Evolutionary conservation across 2,113 vertebrate species (phyloP).

Genomic region (Pteropus alecto): DNA sequence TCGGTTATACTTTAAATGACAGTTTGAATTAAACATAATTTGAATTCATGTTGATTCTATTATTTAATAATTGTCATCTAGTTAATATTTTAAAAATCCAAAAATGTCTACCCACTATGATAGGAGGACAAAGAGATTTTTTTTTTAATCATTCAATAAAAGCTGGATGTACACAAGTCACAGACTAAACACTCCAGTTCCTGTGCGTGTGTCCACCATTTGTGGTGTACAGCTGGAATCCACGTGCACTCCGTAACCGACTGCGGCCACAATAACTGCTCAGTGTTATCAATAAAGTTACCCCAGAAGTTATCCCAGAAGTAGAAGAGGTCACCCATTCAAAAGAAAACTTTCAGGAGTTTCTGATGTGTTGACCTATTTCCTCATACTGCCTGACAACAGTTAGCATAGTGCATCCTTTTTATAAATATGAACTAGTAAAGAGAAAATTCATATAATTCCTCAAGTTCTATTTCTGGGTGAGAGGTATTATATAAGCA

Average conservation of each 20-base stretch:
- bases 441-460: constrained; percentile 13
- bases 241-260: not conserved
- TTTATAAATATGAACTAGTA: not conserved
- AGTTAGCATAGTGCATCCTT: not conserved
- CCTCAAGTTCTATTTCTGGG: constrained; percentile 25
- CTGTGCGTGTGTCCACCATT: not conserved
- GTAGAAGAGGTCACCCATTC: not conserved
- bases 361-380: not conserved
- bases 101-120: not conserved
- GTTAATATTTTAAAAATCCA: not conserved
- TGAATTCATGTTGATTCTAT: not conserved
- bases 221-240: not conserved
- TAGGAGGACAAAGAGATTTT: constrained; percentile 33
- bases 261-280: not conserved
- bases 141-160: not conserved
- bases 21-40: not conserved
- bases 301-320: not conserved
- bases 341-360: constrained; percentile 27
- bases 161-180: not conserved
- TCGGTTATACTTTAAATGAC: not conserved
- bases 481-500: not conserved
- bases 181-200: constrained; percentile 56
- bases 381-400: not conserved
- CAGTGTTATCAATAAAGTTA: not conserved
- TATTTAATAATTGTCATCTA: not conserved